Percentiles rank a stretch among this genome's conserved stretches.
Evolutionary conservation across 2,797 vertebrate species (phyloP).

Genomic region (Phalloptychus januarius): DNA sequence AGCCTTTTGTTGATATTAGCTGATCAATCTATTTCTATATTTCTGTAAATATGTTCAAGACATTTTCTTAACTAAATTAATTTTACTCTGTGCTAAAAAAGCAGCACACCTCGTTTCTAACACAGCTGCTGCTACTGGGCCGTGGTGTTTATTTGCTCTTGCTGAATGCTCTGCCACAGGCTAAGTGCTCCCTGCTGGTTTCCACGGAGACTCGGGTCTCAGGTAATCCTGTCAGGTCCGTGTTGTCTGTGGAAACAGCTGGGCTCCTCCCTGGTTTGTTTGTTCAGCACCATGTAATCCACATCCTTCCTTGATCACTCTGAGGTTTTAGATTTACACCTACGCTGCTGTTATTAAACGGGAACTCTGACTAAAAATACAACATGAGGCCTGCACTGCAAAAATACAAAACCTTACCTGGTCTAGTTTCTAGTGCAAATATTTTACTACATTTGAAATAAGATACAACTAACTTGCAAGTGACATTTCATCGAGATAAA

Average conservation of each 20-base stretch:
- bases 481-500: too few relatives aligned
- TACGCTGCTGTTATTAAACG: constrained; percentile 33
- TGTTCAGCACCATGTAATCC: constrained; percentile 61
- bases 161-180: constrained; percentile 38
- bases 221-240: constrained; percentile 58
- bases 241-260: constrained; percentile 57
- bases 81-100: constrained; percentile 38
- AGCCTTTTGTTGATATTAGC: constrained; percentile 1
- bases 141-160: constrained; percentile 55
- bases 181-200: constrained; percentile 56
- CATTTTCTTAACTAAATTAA: constrained; percentile 1
- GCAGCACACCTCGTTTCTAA: constrained; percentile 40
- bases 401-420: too few relatives aligned
- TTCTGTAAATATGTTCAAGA: neutral
- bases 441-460: too few relatives aligned
- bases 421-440: too few relatives aligned
- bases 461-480: too few relatives aligned
- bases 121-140: constrained; percentile 49
- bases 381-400: constrained; percentile 4
- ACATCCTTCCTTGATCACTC: constrained; percentile 44
- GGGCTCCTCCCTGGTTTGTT: constrained; percentile 49
- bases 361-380: constrained; percentile 42
- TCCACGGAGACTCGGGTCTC: constrained; percentile 64
- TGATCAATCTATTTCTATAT: neutral
- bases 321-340: constrained; percentile 52